phyloP scores from a whole-genome alignment of 2,888 invertebrate genomes.

The Oxystoma pomonae region DNA sequence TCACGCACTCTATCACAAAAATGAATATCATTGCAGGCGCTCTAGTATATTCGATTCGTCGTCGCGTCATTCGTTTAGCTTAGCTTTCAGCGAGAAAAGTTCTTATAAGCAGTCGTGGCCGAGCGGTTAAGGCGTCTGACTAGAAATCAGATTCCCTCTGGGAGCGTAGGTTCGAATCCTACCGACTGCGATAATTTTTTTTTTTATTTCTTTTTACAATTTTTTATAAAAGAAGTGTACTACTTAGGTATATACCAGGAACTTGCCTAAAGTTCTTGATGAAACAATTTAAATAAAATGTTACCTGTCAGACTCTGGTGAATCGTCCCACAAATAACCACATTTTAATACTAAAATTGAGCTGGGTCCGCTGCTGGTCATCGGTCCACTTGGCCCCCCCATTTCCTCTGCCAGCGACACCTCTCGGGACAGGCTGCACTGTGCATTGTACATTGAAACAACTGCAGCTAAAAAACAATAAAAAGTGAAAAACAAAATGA shows the following conservation, averaged over 20 bases:
- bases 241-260: too few species aligned
- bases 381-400: too few species aligned
- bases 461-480: constrained; percentile 55
- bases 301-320: constrained; percentile 73
- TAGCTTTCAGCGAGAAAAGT: too few species aligned
- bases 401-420: constrained; percentile 68
- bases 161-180: constrained; percentile 89
- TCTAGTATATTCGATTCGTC: too few species aligned
- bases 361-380: constrained; percentile 44
- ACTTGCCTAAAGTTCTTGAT: too few species aligned
- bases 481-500: too few species aligned
- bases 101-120: constrained; percentile 70
- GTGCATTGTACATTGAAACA: constrained; percentile 55
- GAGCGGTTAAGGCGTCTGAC: constrained; percentile 88
- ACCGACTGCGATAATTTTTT: constrained; percentile 63
- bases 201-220: background rate
- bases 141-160: constrained; percentile 88
- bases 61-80: too few species aligned
- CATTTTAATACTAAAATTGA: constrained; percentile 69
- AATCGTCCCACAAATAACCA: constrained; percentile 73
- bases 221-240: too few species aligned
- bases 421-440: constrained; percentile 56
- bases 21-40: too few species aligned
- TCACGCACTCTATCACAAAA: too few species aligned
- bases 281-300: too few species aligned